Evolutionary conservation across 2,888 invertebrate genomes (phyloP).

Genomic region (Lithophane ornitopus): DNA sequence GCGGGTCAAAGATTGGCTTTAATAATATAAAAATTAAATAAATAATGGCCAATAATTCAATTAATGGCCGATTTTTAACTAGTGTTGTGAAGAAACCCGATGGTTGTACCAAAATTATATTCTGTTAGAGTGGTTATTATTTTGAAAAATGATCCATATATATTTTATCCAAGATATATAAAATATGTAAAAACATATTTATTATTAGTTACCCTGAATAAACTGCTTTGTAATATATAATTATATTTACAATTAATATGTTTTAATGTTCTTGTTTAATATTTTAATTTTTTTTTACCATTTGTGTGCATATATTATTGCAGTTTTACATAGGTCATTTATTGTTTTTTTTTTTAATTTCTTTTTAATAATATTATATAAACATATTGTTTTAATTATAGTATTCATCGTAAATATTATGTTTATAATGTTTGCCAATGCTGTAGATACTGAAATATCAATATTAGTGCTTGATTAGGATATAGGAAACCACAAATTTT

Average conservation of each 20-base stretch:
- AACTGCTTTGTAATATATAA: background rate
- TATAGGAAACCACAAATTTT: slow-evolving; percentile 7
- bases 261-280: background rate
- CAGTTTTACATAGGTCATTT: background rate
- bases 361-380: background rate
- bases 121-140: slow-evolving; percentile 3
- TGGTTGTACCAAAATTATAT: slow-evolving; percentile 20
- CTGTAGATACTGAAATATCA: slow-evolving; percentile 16
- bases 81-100: slow-evolving; percentile 30
- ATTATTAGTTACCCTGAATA: background rate
- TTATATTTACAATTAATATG: background rate
- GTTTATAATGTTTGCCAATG: slow-evolving; percentile 29
- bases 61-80: slow-evolving; percentile 2
- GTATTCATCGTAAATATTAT: background rate
- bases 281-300: background rate
- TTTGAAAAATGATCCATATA: slow-evolving; percentile 15
- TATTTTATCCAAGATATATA: slow-evolving; percentile 8
- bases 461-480: slow-evolving; percentile 15
- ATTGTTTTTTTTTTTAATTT: background rate
- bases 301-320: background rate
- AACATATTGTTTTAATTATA: background rate
- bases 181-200: background rate
- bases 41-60: slow-evolving; percentile 10
- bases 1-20: slow-evolving; percentile 30
- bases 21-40: slow-evolving; percentile 17